A percentile compares a stretch with the other conserved stretches of the same genome.
Conservation (phyloP, 2,113 vertebrate genomes). For the Tichodroma muraria region DNA sequence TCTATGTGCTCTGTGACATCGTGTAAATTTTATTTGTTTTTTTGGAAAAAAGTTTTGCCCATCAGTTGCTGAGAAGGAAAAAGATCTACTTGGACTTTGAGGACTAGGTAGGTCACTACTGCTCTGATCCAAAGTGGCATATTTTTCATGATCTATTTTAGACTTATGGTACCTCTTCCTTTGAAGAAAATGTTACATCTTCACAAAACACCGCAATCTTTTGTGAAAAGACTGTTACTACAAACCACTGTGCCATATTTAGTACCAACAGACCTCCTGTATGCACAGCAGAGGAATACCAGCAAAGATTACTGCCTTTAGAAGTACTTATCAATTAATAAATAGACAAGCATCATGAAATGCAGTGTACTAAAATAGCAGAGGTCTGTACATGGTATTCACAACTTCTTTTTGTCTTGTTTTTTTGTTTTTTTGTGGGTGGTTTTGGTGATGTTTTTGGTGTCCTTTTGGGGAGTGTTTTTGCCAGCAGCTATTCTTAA, state of each 20-base stretch:
- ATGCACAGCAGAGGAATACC: background rate
- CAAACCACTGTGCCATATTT: background rate
- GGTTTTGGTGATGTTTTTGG: background rate
- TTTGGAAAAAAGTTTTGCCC: background rate
- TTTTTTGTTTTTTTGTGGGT: background rate
- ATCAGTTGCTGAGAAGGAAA: background rate
- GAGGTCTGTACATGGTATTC: background rate
- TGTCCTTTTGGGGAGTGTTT: accelerated
- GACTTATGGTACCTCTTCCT: background rate
- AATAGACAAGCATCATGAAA: background rate
- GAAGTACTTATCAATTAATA: background rate
- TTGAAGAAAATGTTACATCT: background rate
- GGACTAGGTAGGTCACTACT: background rate
- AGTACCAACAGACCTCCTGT: background rate
- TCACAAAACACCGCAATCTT: background rate
- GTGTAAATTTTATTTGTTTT: background rate
- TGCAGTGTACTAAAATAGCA: background rate
- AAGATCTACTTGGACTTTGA: background rate
- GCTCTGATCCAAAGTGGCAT: background rate
- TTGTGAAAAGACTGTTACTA: background rate
- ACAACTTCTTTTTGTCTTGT: background rate
- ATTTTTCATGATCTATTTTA: background rate
- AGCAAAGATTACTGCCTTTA: background rate
- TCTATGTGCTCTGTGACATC: background rate
- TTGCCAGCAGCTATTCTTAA: background rate